A percentile compares a stretch with the other conserved stretches of the same genome.
Conservation (phyloP, 2,113 vertebrate species). For the Patagioenas fasciata region DNA sequence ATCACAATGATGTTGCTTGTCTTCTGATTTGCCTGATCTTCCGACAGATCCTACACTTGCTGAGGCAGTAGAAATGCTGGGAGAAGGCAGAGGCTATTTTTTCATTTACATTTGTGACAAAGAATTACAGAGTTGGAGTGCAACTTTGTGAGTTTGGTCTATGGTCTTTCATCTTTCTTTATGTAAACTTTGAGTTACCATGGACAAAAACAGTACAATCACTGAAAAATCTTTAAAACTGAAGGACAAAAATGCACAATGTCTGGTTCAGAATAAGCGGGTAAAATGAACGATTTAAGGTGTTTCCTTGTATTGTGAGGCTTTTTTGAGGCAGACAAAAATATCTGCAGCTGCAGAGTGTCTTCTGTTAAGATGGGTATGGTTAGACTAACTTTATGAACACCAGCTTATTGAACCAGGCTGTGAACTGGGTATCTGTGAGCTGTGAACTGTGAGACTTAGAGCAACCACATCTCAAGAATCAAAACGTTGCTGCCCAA, state of each 20-base stretch:
- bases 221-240: neutral
- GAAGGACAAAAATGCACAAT: neutral
- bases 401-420: neutral
- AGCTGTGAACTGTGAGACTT: neutral
- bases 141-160: neutral
- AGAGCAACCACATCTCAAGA: neutral
- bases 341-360: neutral
- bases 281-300: rapidly evolving
- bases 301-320: neutral
- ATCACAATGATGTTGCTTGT: neutral
- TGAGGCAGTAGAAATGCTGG: neutral
- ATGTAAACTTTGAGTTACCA: neutral
- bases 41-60: no score
- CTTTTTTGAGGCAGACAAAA: neutral
- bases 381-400: neutral
- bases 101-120: neutral
- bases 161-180: neutral
- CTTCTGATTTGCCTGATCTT: neutral
- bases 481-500: neutral
- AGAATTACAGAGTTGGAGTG: neutral
- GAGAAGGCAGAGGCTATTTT: neutral
- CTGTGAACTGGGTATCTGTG: neutral
- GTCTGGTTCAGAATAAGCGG: neutral
- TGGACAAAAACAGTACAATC: rapidly evolving
- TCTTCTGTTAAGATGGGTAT: neutral